phyloP scores from a whole-genome alignment of 2,113 vertebrate species.

The Salvator merianae region DNA sequence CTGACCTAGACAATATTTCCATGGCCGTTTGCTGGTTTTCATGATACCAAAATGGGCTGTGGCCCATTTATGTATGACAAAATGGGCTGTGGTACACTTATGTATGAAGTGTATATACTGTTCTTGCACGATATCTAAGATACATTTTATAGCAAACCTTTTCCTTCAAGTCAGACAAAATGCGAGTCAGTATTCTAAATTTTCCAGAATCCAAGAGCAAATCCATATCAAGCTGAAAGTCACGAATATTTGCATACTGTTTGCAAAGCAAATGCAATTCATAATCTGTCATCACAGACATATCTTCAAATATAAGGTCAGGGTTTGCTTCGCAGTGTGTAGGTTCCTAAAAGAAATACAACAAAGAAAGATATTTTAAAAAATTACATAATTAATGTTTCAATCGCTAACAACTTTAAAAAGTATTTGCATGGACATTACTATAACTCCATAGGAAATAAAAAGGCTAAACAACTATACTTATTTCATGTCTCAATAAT shows the following conservation, averaged over 20 bases:
- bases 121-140: not conserved
- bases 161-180: constrained; percentile 84
- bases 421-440: not conserved
- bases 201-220: constrained; percentile 94
- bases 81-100: not conserved
- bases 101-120: not conserved
- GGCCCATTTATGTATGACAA: not conserved
- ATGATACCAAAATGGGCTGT: not conserved
- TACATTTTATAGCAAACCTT: constrained; percentile 75
- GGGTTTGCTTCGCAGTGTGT: constrained; percentile 90
- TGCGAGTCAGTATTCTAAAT: constrained; percentile 80
- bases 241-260: constrained; percentile 82
- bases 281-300: constrained; percentile 98
- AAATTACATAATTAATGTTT: not conserved
- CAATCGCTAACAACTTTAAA: not conserved
- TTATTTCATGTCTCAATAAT: too few species aligned
- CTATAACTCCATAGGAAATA: too few species aligned
- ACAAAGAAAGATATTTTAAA: not conserved
- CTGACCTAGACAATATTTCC: not conserved
- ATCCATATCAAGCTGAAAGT: constrained; percentile 83
- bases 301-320: constrained; percentile 93
- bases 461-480: not conserved
- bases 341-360: constrained; percentile 83
- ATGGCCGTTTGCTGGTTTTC: not conserved
- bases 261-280: constrained; percentile 92